Evolutionary conservation across 2,888 invertebrate genomes (phyloP), one percentile per base, ranked within the genome.

Genomic region (Epistrophe grossulariae): DNA sequence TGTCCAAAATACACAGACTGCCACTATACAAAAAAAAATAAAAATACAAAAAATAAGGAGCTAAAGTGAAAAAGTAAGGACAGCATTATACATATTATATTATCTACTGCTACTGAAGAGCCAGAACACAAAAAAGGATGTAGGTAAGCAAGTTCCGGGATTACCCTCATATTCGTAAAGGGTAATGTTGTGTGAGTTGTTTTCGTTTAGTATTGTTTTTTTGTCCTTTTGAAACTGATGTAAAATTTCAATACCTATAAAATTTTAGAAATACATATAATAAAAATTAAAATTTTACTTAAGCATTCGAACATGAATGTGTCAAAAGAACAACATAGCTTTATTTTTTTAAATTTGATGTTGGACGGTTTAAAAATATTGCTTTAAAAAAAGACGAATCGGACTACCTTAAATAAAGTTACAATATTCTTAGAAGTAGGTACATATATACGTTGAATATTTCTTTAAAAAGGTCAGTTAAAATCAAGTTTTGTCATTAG

Each of bases 101-200:
- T 64, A 50, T 59, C 24, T 24, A 24, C 64, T n/a, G n/a, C n/a
- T 62, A 19, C 48, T 50, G 45, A 73, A 70, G 55, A 60, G 9
- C 6, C 13, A 62, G 15, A 38, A 48, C 48, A 72, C 19, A 73
- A 73, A 59, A 66, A 60, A 45, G 59, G 48, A 57, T 78, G 24
- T 45, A 81, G 77, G 72, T 66, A 78, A 82, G 71, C 76, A 82
- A 72, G 71, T 82, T 77, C 72, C 72, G 66, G 77, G 77, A 77
- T 71, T 59, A 77, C 64, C 48, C 70, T 48, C 40, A 60, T 68
- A 60, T 66, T 68, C 31, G 35, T 60, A 35, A 59, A 48, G 40
- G 45, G 66, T 66, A 66, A 66, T 66, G 66, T 48, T 48, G 31
- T 66, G 31, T 31, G 48, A 17, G 48, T 8, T 48, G 31, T 62